Evolutionary conservation across 1,140 invertebrate genomes (phyloP), one percentile per base, ranked within the genome.

Genomic region (Ips nitidus): DNA sequence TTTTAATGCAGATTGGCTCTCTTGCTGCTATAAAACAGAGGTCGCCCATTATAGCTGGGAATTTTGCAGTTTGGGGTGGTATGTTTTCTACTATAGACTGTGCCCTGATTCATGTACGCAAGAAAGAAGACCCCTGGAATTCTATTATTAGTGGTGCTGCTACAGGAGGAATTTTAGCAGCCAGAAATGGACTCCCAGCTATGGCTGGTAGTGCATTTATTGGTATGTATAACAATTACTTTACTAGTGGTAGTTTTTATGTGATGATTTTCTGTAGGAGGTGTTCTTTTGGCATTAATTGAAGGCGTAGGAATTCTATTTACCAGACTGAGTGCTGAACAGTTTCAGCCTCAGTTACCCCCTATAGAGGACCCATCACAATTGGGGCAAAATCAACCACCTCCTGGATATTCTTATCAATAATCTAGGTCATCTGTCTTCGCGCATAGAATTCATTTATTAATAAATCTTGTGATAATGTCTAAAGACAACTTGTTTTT

Each of bases 61-160:
- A 94, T 79, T 97, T 97, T 86, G 94, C 94, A 3, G 88, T 95
- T 53, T 97, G 94, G 94, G 94, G 94, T 75, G 94, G 95, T 8
- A 89, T 98, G 83, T 99, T 99, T 80, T 98, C 95, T 47, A 94
- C 95, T 45, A 97, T 98, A 70, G 98, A 99, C 80, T 99, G 98
- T 81, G 89, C 94, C 52, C 82, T 99, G 70, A 94, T 98, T 8
- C 94, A 97, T 79, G 85, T 98, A 63, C 83, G 97, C 65, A 93
- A 97, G 81, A 99, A 99, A 79, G 98, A 99, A 86, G 96, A 98
- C 82, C 95, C 95, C 0, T 98, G 95, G 94, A 98, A 96, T 82
- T 98, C 95, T 0, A 99, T 99, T 47, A 94, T 95, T 66, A 98
- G 95, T 84, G 97, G 97, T 4, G 95, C 95, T 5, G 86, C 93